Base-by-base conservation (phyloP, 2,888 invertebrate species). In the Limulus polyphemus region DNA sequence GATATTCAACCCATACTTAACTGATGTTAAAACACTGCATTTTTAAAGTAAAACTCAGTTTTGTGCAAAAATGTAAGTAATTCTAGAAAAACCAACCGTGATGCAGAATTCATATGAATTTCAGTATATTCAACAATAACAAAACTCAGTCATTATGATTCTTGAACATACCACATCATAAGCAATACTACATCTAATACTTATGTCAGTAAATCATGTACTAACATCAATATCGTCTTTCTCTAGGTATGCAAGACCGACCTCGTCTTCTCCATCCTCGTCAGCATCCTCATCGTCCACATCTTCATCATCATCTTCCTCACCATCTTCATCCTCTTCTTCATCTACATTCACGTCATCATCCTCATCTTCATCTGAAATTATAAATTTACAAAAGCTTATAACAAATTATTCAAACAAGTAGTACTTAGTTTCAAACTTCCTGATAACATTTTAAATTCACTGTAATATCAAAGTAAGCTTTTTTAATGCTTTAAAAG, bases 211-310 rank as follows among this genome's bases (percentile, higher is more conserved):
- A 32, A 32, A 32, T 32, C 32, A 32, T 32, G 54, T 54, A 62
- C 67, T 64, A 61, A 69, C 69, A 65, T 69, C 69, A 55, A 68
- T 68, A 13, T 65, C 56, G 51, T 69, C 68, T 76, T 84, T 84
- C 71, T 86, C 83, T 68, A 85, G 83, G 73, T 83, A 82, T 64
- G 83, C 83, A 66, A 88, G 83, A 62, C 84, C 82, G 70, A 85
- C 83, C 67, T 80, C 83, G 51, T 82, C 83, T 14, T 54, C 54
- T 54, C 32, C 54, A 11, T 11, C 62, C 48, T 65, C 65, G 47
- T 65, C 65, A 54, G 62, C 64, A 50, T 48, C 65, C 11, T 54
- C 54, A n/a, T 54, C 54, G 32, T 54, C 54, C 61, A 62, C 65
- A 14, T 62, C 62, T 56, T 65, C 65, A 52, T 65, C 64, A 47